Base-by-base conservation (phyloP, 2,797 vertebrate genomes). In the Leptoclinus maculatus region DNA sequence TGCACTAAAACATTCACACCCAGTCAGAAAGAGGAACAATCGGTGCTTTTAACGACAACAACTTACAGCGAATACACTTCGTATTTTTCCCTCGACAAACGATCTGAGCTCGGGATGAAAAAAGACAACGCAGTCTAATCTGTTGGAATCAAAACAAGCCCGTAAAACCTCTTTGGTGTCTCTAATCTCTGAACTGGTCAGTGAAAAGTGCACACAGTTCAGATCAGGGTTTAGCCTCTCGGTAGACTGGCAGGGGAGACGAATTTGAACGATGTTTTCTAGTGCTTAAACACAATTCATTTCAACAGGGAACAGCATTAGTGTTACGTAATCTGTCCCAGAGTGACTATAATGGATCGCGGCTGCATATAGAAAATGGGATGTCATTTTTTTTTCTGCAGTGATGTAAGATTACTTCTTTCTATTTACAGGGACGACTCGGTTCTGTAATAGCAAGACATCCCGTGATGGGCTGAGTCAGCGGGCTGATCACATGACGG, bases 391-490 rank as follows among this genome's bases (percentile, higher is more conserved):
- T 14, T 66, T 59, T 38, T 27, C 41, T 60, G 77, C 63, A 54
- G 47, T 11, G 91, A 89, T 79, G 87, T 76, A 86, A 92, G 59
- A 79, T 67, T 58, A 34, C 77, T 74, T 39, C 53, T 82, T 2
- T 13, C 49, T 53, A 39, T 74, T 74, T 71, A 36, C 59, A 11
- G 62, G 66, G 59, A 25, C 74, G 14, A 19, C 43, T 45, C 4
- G 11, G n/a, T 57, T 70, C 68, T 23, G 65, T 56, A 70, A 84
- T 51, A 17, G 41, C 58, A 60, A 60, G 25, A 39, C 39, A 13
- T 83, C 92, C 62, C 49, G 60, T 92, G 92, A 92, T 49, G 72
- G 38, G 69, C 84, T 93, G 89, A 92, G 79, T 92, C 92, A 93
- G 77, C 73, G 19, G 13, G 23, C 27, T 7, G 83, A 76, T 94